Percentiles rank a stretch among this genome's conserved stretches.
These are phyloP conservation scores for Pelusios castaneus DNA, from an alignment of 2,113 vertebrate genomes.

Conservation along the genomic window DNA sequence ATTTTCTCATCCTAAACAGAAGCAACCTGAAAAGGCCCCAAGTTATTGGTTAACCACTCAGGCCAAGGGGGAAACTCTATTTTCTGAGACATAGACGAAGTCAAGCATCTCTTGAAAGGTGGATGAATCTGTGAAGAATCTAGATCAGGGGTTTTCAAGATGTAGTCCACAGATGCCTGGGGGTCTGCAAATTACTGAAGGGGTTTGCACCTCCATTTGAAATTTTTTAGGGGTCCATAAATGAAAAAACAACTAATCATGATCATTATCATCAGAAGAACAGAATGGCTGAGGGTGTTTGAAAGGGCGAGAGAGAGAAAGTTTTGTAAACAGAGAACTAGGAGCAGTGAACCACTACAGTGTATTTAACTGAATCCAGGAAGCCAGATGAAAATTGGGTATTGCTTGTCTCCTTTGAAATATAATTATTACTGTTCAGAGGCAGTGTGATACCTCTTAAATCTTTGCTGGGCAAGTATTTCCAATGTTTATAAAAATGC, in stretches of 20 bases:
- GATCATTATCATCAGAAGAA: background rate
- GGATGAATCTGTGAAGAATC: background rate
- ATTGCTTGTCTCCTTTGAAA: background rate
- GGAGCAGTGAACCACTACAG: background rate
- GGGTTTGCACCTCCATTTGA: background rate
- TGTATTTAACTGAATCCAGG: background rate
- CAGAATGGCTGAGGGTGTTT: background rate
- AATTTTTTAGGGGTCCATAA: background rate
- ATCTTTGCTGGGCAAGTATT: background rate
- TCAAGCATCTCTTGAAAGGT: background rate
- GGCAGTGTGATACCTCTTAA: background rate
- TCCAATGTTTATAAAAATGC: background rate
- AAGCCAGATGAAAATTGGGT: background rate
- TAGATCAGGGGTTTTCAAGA: background rate
- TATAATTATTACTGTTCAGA: background rate
- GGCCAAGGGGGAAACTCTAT: background rate
- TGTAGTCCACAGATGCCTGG: background rate
- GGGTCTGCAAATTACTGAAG: background rate
- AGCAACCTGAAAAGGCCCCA: background rate
- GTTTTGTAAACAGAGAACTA: background rate
- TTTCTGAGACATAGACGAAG: background rate
- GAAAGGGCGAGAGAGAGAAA: background rate
- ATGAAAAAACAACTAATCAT: background rate
- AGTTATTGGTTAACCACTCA: background rate
- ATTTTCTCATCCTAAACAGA: background rate